Percentiles rank a stretch among this genome's conserved stretches.
Conservation (phyloP, 1,140 invertebrate genomes). For the Drosophila kikkawai region DNA sequence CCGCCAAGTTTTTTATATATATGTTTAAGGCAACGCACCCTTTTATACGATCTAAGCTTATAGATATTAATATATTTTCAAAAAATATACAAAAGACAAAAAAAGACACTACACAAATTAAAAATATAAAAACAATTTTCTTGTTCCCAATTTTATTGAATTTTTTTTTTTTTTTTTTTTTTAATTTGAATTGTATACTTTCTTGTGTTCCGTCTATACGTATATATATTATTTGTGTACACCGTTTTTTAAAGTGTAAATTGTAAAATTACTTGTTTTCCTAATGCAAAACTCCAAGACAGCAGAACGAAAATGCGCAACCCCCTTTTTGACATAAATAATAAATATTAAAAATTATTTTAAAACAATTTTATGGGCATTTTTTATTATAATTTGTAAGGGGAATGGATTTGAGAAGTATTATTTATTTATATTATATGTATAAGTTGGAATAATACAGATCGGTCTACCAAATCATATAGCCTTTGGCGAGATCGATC, state of each 20-base stretch:
- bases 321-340: constrained; percentile 70
- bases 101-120: constrained; percentile 30
- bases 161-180: constrained; percentile 5
- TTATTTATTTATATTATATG: too few species aligned
- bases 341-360: constrained; percentile 77
- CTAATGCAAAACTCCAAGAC: constrained; percentile 69
- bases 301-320: constrained; percentile 62
- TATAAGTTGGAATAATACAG: too few species aligned
- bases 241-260: constrained; percentile 78
- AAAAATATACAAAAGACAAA: constrained; percentile 47
- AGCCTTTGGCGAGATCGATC: too few species aligned
- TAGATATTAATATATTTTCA: constrained; percentile 48
- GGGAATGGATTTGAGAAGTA: too few species aligned
- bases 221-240: constrained; percentile 49
- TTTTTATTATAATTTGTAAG: not conserved
- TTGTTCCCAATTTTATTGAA: constrained; percentile 20
- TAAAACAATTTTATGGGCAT: constrained; percentile 36
- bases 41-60: constrained; percentile 19
- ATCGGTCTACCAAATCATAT: too few species aligned
- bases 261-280: constrained; percentile 81
- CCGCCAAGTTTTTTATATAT: constrained; percentile 66
- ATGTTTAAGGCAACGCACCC: constrained; percentile 36
- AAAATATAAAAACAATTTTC: constrained; percentile 11
- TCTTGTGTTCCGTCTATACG: constrained; percentile 26
- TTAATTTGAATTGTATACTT: constrained; percentile 32